A percentile compares a stretch with the other conserved stretches of the same genome.
Conservation (phyloP, 2,797 vertebrate species). For the Cynodonichthys magdalenae region DNA sequence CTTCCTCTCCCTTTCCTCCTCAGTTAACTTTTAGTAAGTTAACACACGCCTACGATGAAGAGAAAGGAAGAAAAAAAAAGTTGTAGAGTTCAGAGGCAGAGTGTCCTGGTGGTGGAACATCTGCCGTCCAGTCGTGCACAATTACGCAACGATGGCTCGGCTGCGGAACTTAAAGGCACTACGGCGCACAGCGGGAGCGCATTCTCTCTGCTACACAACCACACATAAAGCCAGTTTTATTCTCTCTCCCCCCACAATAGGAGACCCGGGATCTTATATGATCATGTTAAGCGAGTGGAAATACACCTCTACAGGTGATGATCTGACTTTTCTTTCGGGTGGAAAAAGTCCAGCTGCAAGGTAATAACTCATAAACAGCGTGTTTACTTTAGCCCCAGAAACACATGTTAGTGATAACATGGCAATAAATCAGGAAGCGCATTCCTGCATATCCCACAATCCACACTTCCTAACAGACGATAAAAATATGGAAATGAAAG, state of each 20-base stretch:
- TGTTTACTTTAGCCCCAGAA: slow-evolving; percentile 38
- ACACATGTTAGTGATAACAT: slow-evolving; percentile 33
- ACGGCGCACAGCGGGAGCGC: slow-evolving; percentile 57
- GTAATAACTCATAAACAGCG: slow-evolving; percentile 9
- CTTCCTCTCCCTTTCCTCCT: slow-evolving; percentile 25
- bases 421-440: slow-evolving; percentile 28
- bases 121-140: slow-evolving; percentile 72
- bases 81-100: slow-evolving; percentile 61
- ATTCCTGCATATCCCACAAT: not conserved
- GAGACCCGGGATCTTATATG: slow-evolving; percentile 19
- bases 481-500: not conserved
- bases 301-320: slow-evolving; percentile 7
- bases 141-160: slow-evolving; percentile 67
- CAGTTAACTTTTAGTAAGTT: slow-evolving; percentile 47
- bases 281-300: not conserved
- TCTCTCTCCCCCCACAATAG: not conserved
- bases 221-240: slow-evolving; percentile 23
- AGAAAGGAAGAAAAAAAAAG: slow-evolving; percentile 18
- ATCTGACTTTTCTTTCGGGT: not conserved
- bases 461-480: not conserved
- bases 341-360: not conserved
- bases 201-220: slow-evolving; percentile 30
- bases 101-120: slow-evolving; percentile 71
- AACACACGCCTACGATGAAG: slow-evolving; percentile 57
- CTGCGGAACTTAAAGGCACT: slow-evolving; percentile 44